Evolutionary conservation across 2,888 invertebrate species (phyloP).

Genomic region (Geotrupes spiniger): DNA sequence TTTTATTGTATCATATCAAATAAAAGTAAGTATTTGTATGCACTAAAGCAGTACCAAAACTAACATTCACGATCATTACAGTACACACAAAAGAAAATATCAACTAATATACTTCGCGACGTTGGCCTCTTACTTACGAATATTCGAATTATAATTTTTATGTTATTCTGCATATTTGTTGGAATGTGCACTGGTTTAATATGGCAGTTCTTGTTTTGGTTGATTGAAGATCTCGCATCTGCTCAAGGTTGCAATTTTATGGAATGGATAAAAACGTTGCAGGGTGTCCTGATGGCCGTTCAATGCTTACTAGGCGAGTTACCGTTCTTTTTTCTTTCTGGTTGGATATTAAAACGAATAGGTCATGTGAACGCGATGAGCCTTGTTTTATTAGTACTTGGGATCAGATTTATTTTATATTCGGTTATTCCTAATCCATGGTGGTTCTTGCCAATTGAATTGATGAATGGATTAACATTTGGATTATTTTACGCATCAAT

Average conservation of each 20-base stretch:
- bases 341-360: constrained; percentile 71
- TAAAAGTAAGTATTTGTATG: constrained; percentile 57
- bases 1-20: constrained; percentile 61
- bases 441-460: constrained; percentile 81
- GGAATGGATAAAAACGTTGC: constrained; percentile 50
- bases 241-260: constrained; percentile 46
- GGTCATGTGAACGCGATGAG: constrained; percentile 84
- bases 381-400: constrained; percentile 75
- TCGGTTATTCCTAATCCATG: constrained; percentile 77
- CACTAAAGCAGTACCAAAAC: neutral
- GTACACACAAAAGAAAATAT: constrained; percentile 64
- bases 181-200: constrained; percentile 82
- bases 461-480: constrained; percentile 83
- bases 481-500: constrained; percentile 86
- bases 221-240: constrained; percentile 69
- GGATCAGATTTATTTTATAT: constrained; percentile 77
- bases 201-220: constrained; percentile 88
- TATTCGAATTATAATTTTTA: constrained; percentile 67
- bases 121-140: constrained; percentile 65
- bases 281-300: constrained; percentile 62
- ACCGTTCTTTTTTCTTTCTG: constrained; percentile 83
- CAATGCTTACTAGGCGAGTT: constrained; percentile 84
- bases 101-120: constrained; percentile 66
- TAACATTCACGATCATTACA: constrained; percentile 44
- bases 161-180: constrained; percentile 75